Evolutionary conservation across 2,888 invertebrate species (phyloP).

Genomic region (Bembecia ichneumoniformis): DNA sequence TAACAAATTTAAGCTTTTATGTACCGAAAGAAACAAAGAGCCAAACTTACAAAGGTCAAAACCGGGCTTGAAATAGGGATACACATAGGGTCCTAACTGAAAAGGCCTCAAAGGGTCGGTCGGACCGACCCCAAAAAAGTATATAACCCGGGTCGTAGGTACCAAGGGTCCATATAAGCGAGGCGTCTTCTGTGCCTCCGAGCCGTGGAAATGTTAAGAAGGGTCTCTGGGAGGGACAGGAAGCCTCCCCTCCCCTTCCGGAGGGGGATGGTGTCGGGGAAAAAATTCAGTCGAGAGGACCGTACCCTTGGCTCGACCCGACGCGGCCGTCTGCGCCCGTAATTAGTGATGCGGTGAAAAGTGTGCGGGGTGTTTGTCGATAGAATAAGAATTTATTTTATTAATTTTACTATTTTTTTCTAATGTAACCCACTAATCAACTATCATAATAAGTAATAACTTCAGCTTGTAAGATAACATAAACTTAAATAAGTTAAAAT

Average conservation of each 20-base stretch:
- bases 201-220: conserved; percentile 70
- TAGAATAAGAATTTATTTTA: conserved; percentile 9
- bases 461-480: too few species aligned
- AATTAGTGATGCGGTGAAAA: conserved; percentile 62
- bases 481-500: too few species aligned
- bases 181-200: conserved; percentile 62
- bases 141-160: conserved; percentile 59
- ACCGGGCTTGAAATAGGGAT: conserved; percentile 51
- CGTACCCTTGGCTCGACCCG: conserved; percentile 66
- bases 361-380: conserved; percentile 32
- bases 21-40: conserved; percentile 41
- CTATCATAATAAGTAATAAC: too few species aligned
- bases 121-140: conserved; percentile 67
- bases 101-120: conserved; percentile 60
- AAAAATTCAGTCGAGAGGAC: conserved; percentile 64
- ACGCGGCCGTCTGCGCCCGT: conserved; percentile 60
- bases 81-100: conserved; percentile 59
- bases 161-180: conserved; percentile 60
- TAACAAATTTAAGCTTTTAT: conserved; percentile 31
- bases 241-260: conserved; percentile 48
- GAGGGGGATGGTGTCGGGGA: conserved; percentile 47
- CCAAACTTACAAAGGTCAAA: conserved; percentile 57
- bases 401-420: background rate
- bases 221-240: conserved; percentile 59
- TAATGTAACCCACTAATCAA: too few species aligned